phyloP scores from a whole-genome alignment of 2,797 vertebrate species.

The Helarctos malayanus region DNA sequence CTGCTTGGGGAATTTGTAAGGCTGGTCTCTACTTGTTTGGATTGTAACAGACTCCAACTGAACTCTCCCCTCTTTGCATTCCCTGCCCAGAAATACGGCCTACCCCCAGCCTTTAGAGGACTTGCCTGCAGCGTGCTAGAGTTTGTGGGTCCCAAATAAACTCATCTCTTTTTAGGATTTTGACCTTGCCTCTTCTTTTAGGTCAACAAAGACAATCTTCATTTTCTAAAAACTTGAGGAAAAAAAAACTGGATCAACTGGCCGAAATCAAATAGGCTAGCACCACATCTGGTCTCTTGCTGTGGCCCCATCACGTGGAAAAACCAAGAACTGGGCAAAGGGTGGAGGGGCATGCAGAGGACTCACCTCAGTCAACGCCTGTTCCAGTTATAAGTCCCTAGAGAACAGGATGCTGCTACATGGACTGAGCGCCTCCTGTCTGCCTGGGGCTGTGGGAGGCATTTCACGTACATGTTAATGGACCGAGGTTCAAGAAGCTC shows the following conservation, averaged over 20 bases:
- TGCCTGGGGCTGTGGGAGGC: not conserved
- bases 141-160: not conserved
- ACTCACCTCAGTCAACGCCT: not conserved
- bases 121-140: not conserved
- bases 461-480: slow-evolving; percentile 41
- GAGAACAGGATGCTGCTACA: not conserved
- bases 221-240: not conserved
- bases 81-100: not conserved
- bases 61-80: not conserved
- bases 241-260: not conserved
- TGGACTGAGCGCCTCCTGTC: not conserved
- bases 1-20: not conserved
- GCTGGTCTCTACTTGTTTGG: not conserved
- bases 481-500: slow-evolving; percentile 2
- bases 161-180: not conserved
- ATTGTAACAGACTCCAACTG: not conserved
- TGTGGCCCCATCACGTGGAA: not conserved
- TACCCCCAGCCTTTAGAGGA: not conserved
- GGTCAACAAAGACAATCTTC: not conserved
- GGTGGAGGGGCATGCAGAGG: not conserved
- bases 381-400: not conserved
- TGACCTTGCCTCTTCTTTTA: not conserved
- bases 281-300: not conserved
- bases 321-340: slow-evolving; percentile 26
- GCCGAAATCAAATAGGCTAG: slow-evolving; percentile 35